These are phyloP conservation scores for Ciconia boyciana DNA, from an alignment of 2,113 vertebrate genomes.

Conservation along the genomic window DNA sequence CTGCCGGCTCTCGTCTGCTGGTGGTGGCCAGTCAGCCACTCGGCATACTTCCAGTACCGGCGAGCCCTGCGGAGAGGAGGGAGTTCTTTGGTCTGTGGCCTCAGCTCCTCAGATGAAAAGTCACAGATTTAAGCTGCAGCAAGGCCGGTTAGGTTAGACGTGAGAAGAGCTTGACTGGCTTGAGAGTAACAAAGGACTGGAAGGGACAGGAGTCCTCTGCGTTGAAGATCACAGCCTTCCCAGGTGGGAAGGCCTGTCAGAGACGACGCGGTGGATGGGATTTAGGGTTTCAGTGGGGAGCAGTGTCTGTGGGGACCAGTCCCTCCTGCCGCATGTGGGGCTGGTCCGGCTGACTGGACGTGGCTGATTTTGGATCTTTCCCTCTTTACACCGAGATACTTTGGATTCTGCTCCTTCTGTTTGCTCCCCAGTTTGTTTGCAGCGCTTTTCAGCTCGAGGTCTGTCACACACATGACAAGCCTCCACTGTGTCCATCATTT, in stretches of 20 bases:
- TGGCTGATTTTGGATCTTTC: background rate
- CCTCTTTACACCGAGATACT: background rate
- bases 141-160: background rate
- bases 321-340: accelerated
- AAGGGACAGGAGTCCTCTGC: background rate
- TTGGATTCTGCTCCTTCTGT: background rate
- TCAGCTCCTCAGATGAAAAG: background rate
- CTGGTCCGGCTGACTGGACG: background rate
- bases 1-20: background rate
- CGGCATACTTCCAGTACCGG: accelerated
- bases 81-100: background rate
- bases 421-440: background rate
- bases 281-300: background rate
- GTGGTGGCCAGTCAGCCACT: background rate
- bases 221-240: background rate
- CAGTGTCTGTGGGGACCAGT: accelerated
- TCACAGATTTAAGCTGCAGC: too few species aligned
- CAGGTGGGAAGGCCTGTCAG: background rate
- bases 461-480: background rate
- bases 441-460: background rate
- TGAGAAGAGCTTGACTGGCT: background rate
- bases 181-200: background rate
- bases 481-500: background rate
- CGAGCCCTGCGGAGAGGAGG: background rate
- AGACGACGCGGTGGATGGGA: background rate